phyloP scores from a whole-genome alignment of 2,888 invertebrate genomes.

The Theristus sp. region DNA sequence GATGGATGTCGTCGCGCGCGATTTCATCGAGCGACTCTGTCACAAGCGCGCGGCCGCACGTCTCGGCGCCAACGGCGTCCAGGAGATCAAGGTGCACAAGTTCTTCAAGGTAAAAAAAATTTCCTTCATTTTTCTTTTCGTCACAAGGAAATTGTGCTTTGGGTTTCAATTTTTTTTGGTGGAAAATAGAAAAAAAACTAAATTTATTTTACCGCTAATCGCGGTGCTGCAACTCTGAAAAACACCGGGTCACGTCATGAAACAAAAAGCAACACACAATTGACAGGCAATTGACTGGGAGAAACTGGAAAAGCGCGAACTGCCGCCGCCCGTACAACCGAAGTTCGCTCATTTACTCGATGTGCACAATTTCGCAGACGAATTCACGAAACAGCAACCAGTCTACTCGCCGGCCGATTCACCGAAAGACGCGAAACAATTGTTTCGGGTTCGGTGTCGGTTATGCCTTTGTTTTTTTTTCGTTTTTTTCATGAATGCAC shows the following conservation, averaged over 20 bases:
- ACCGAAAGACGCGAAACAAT: slow-evolving; percentile 53
- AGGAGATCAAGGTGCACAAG: slow-evolving; percentile 67
- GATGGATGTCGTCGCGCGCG: slow-evolving; percentile 52
- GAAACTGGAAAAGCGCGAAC: slow-evolving; percentile 39
- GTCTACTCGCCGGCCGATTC: slow-evolving; percentile 76
- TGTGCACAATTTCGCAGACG: slow-evolving; percentile 85
- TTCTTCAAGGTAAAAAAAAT: slow-evolving; percentile 62
- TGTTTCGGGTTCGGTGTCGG: slow-evolving; percentile 50
- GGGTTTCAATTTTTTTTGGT: background rate
- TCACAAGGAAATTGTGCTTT: background rate
- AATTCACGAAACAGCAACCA: slow-evolving; percentile 78
- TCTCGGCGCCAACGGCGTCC: slow-evolving; percentile 68
- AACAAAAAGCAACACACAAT: too few relatives aligned
- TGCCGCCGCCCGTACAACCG: slow-evolving; percentile 77
- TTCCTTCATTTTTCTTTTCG: background rate
- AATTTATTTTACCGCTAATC: too few relatives aligned
- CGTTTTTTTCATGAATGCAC: too few relatives aligned
- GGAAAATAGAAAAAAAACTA: too few relatives aligned
- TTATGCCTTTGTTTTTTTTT: background rate
- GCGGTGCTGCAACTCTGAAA: too few relatives aligned
- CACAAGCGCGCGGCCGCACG: slow-evolving; percentile 73
- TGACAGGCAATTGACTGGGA: background rate
- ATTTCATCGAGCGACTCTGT: slow-evolving; percentile 60
- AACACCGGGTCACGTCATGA: too few relatives aligned
- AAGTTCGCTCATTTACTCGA: slow-evolving; percentile 57